Evolutionary conservation across 2,113 vertebrate species (phyloP).

Genomic region (Felis catus): F.catus_Fca126_mat1.0 CM031412.1:175209001-175209500

Average conservation of each 20-base stretch:
- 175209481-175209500: neutral
- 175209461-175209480: neutral
- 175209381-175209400: neutral
- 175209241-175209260: neutral
- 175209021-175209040: neutral
- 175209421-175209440: neutral
- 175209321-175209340: too few relatives aligned
- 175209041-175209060: accelerated
- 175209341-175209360: accelerated
- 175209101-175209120: too few relatives aligned
- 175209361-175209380: neutral
- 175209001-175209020: neutral
- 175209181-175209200: neutral
- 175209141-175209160: neutral
- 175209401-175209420: accelerated
- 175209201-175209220: neutral
- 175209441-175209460: neutral
- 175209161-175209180: accelerated
- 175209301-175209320: neutral
- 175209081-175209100: accelerated
- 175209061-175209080: neutral
- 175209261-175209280: neutral
- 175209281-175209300: neutral
- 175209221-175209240: neutral
- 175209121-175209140: neutral